These are phyloP conservation scores for Leptogaster cylindrica DNA, from an alignment of 2,888 invertebrate genomes.

Conservation along the genomic window DNA sequence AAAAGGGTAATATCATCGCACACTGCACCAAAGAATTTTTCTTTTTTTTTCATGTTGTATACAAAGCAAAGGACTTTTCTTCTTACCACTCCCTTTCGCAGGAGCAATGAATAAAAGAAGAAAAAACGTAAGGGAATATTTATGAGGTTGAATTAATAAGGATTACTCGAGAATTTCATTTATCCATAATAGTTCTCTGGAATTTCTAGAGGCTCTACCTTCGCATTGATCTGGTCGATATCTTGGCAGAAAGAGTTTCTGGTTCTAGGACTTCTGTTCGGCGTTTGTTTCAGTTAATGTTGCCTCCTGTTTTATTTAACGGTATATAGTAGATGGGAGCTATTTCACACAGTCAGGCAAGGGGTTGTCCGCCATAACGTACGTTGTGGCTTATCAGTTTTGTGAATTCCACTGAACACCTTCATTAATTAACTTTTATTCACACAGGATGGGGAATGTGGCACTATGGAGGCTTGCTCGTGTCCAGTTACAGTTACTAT, in stretches of 20 bases:
- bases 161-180: constrained; percentile 46
- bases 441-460: not conserved
- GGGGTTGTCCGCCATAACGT: constrained; percentile 19
- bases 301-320: not conserved
- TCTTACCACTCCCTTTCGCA: too few species aligned
- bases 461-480: not conserved
- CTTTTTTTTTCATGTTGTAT: too few species aligned
- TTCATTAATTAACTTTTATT: constrained; percentile 33
- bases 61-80: too few species aligned
- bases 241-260: not conserved
- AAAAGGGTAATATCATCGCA: too few species aligned
- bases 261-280: not conserved
- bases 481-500: too few species aligned
- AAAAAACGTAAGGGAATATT: constrained; percentile 41
- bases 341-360: not conserved
- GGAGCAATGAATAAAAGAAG: too few species aligned
- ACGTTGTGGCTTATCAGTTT: constrained; percentile 36
- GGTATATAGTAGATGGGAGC: not conserved
- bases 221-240: constrained; percentile 34
- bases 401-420: not conserved
- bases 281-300: not conserved
- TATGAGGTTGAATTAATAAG: constrained; percentile 46
- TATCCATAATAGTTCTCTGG: constrained; percentile 38
- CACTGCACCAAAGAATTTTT: too few species aligned
- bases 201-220: constrained; percentile 28